phyloP scores from a whole-genome alignment of 2,888 invertebrate genomes.

The Orthonevra nobilis region DNA sequence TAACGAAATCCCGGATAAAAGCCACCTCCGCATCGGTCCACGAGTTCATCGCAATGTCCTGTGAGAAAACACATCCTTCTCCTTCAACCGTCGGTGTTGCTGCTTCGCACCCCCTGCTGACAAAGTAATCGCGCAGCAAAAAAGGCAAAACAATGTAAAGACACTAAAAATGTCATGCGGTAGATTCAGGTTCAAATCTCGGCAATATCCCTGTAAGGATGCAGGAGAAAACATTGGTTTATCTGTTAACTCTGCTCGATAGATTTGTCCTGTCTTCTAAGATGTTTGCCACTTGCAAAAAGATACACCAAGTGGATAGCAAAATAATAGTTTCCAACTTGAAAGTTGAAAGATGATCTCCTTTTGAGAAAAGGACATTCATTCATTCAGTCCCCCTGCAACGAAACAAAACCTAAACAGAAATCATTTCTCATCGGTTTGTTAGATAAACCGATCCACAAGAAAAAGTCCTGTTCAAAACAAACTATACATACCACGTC shows the following conservation, averaged over 20 bases:
- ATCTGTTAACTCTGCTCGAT: conserved; percentile 39
- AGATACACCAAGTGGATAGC: background rate
- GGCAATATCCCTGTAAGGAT: conserved; percentile 16
- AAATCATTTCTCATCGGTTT: conserved; percentile 59
- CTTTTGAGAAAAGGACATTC: no score
- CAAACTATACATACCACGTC: no score
- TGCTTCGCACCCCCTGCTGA: conserved; percentile 8
- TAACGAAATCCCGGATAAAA: conserved; percentile 11
- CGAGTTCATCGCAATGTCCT: conserved; percentile 5
- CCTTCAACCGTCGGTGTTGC: no score
- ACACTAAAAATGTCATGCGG: conserved; percentile 21
- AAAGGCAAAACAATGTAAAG: conserved; percentile 12
- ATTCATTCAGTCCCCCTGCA: no score
- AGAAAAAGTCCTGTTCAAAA: conserved; percentile 20
- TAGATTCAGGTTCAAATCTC: conserved; percentile 13
- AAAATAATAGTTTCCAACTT: conserved; percentile 44
- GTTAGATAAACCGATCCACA: conserved; percentile 51
- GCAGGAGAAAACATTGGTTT: conserved; percentile 39
- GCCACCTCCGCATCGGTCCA: conserved; percentile 10
- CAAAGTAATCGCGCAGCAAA: conserved; percentile 1
- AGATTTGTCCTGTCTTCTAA: background rate
- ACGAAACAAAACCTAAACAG: conserved; percentile 29
- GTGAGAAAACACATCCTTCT: background rate
- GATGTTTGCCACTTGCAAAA: conserved; percentile 1
- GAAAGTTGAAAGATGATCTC: conserved; percentile 38